Percentiles rank a stretch among this genome's conserved stretches.
phyloP scores from a whole-genome alignment of 2,797 vertebrate species.

The Glyptemys insculpta region DNA sequence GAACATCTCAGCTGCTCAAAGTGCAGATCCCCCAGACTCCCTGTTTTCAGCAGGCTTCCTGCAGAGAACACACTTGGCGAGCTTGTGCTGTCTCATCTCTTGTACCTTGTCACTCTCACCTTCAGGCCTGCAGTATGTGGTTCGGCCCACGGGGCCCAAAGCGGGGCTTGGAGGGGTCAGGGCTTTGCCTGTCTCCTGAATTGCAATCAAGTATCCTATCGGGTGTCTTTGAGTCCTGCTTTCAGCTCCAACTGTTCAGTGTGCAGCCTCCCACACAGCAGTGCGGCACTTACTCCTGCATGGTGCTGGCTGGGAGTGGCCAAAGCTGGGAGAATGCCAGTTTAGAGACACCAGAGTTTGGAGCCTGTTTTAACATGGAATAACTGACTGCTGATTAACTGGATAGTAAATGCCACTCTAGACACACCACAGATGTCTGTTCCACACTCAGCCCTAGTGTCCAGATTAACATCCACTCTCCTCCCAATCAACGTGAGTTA shows the following conservation, averaged over 20 bases:
- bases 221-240: neutral
- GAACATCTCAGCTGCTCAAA: neutral
- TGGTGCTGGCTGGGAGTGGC: neutral
- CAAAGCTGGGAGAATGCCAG: neutral
- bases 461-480: neutral
- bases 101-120: neutral
- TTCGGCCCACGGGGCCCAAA: neutral
- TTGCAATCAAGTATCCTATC: neutral
- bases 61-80: neutral
- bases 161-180: neutral
- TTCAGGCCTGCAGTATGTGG: neutral
- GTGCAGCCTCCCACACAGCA: neutral
- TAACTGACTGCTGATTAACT: neutral
- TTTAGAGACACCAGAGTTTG: neutral
- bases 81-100: neutral
- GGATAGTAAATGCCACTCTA: neutral
- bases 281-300: neutral
- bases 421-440: neutral
- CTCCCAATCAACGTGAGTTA: neutral
- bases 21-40: neutral
- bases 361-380: neutral
- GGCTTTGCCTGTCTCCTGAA: neutral
- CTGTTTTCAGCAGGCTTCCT: neutral
- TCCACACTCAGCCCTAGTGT: neutral
- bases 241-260: neutral